These are phyloP conservation scores for Argyresthia goedartella DNA, from an alignment of 2,888 invertebrate species.

Conservation along the genomic window DNA sequence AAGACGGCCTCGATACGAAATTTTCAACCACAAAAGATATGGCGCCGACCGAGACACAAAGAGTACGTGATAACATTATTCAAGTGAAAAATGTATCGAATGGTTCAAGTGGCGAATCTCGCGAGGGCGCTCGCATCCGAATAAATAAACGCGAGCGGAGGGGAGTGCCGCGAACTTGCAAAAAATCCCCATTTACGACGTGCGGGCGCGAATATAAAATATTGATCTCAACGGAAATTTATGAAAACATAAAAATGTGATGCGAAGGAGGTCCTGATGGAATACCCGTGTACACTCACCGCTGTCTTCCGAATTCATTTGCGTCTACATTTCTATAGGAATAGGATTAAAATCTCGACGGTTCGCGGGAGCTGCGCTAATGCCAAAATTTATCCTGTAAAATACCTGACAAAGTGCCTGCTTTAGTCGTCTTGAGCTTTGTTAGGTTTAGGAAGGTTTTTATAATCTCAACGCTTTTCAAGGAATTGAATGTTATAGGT, in stretches of 20 bases:
- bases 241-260: conserved; percentile 63
- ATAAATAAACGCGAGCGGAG: conserved; percentile 25
- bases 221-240: conserved; percentile 63
- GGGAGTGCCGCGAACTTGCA: conserved; percentile 17
- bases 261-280: conserved; percentile 44
- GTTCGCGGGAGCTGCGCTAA: neutral
- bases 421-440: neutral
- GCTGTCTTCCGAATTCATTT: conserved; percentile 16
- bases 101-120: conserved; percentile 45
- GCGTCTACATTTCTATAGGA: conserved; percentile 19
- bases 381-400: neutral
- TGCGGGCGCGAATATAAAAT: conserved; percentile 57
- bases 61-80: conserved; percentile 51
- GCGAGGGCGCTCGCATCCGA: conserved; percentile 35
- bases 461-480: neutral
- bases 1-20: neutral
- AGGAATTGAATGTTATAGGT: too few relatives aligned
- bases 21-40: conserved; percentile 12
- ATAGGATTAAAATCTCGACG: conserved; percentile 10
- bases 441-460: neutral
- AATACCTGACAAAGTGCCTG: neutral
- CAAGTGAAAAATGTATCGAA: conserved; percentile 55
- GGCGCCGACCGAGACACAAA: conserved; percentile 4
- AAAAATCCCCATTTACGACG: conserved; percentile 39
- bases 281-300: conserved; percentile 37